These are phyloP conservation scores for Acleris literana DNA, from an alignment of 2,888 invertebrate species.

Conservation along the genomic window DNA sequence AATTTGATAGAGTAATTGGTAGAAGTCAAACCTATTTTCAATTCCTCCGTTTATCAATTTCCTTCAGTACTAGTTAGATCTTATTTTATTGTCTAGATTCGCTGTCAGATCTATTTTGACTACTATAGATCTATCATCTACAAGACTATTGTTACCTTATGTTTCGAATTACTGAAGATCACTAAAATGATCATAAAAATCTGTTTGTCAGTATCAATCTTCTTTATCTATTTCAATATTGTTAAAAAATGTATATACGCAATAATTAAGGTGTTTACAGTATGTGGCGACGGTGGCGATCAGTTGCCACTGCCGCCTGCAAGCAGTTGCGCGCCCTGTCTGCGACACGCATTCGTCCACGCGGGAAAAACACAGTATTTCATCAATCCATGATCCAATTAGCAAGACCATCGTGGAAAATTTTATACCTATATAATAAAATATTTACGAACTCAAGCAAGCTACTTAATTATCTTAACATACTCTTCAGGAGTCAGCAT, in stretches of 20 bases:
- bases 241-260: no score
- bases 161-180: not conserved
- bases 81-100: constrained; percentile 44
- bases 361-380: no score
- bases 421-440: constrained; percentile 32
- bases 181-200: no score
- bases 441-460: constrained; percentile 43
- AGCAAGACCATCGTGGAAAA: no score
- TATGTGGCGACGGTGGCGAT: no score
- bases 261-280: no score
- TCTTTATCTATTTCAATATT: no score
- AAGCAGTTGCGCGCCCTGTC: no score
- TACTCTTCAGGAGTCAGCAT: constrained; percentile 87
- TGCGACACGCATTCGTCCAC: no score
- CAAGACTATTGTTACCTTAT: constrained; percentile 4
- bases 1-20: constrained; percentile 3
- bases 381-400: no score
- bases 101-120: constrained; percentile 32
- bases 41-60: constrained; percentile 40
- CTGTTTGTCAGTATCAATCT: no score
- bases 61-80: constrained; percentile 18
- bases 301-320: no score
- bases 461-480: constrained; percentile 58
- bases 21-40: constrained; percentile 26
- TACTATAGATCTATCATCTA: not conserved